Base-by-base conservation (phyloP, 1,140 invertebrate genomes). In the Drosophila albomicans region DNA sequence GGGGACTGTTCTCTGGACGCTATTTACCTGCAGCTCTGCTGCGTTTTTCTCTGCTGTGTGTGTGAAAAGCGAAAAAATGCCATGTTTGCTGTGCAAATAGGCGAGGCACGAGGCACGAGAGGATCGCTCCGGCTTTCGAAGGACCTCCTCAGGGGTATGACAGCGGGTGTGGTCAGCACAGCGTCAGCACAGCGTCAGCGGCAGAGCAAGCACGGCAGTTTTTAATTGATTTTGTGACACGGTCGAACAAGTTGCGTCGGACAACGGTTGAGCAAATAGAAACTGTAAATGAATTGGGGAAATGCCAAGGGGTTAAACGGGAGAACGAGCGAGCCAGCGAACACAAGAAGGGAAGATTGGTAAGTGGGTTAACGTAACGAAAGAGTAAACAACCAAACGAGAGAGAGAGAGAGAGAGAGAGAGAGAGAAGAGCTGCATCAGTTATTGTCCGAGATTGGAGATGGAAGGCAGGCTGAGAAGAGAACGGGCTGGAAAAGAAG, bases 11-110 rank as follows among this genome's bases (percentile, higher is more conserved):
- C 38, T 48, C 67, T 56, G 49, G 57, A 45, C 63, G 11, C 38
- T 54, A 51, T 78, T 82, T 82, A 78, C 65, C 64, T 70, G 71
- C 49, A 54, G 54, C 57, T 10, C 67, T 69, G 48, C 15, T 56
- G 25, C 15, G 15, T 57, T 56, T 63, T 13, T n/a, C 49, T 61
- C 30, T 67, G 51, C 28, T 52, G 28, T 35, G 52, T 59, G 54
- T 59, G 58, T 52, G 25, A 45, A 43, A 45, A 49, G 15, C 41
- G 35, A 54, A 67, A 59, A 78, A 59, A 30, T 67, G 11, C 54
- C 62, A 73, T 82, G 66, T 88, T 87, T 87, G 71, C 43, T 51
- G 63, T 43, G 68, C 84, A 80, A 80, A 88, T 64, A 82, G 58
- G 62, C 38, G 25, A 13, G 16, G 38, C 30, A 49, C 13, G 16